phyloP scores from a whole-genome alignment of 2,888 invertebrate genomes.

The Marasmarcha lunaedactyla region DNA sequence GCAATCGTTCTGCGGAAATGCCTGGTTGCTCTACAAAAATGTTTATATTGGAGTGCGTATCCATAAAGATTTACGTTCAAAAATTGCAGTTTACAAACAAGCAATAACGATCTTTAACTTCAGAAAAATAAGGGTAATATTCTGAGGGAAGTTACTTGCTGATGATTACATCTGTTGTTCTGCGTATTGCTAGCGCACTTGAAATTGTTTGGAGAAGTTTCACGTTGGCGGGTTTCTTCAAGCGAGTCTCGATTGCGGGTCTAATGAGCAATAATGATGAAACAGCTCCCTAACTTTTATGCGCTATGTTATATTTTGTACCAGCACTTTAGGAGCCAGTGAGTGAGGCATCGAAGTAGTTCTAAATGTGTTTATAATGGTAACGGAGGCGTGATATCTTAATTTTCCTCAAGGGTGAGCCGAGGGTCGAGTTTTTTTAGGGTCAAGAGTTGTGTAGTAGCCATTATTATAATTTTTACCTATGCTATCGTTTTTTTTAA shows the following conservation, averaged over 20 bases:
- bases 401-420: too few species aligned
- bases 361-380: constrained; percentile 8
- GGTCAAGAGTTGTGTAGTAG: too few species aligned
- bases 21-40: background rate
- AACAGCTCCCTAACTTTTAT: constrained; percentile 33
- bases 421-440: too few species aligned
- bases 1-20: background rate
- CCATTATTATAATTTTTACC: too few species aligned
- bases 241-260: constrained; percentile 53
- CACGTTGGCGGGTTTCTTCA: constrained; percentile 33
- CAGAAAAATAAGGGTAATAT: too few species aligned
- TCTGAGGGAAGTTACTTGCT: too few species aligned
- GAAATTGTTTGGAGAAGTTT: constrained; percentile 42
- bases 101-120: too few species aligned
- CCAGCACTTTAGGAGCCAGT: constrained; percentile 23
- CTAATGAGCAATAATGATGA: constrained; percentile 60
- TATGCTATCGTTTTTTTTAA: too few species aligned
- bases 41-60: background rate
- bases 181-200: constrained; percentile 24
- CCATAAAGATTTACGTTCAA: too few species aligned
- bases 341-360: constrained; percentile 6
- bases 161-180: constrained; percentile 17
- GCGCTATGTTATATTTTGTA: constrained; percentile 24
- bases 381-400: too few species aligned
- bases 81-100: too few species aligned